Evolutionary conservation across 2,113 vertebrate genomes (phyloP), one percentile per base, ranked within the genome.

Genomic region (Carollia perspicillata): DNA sequence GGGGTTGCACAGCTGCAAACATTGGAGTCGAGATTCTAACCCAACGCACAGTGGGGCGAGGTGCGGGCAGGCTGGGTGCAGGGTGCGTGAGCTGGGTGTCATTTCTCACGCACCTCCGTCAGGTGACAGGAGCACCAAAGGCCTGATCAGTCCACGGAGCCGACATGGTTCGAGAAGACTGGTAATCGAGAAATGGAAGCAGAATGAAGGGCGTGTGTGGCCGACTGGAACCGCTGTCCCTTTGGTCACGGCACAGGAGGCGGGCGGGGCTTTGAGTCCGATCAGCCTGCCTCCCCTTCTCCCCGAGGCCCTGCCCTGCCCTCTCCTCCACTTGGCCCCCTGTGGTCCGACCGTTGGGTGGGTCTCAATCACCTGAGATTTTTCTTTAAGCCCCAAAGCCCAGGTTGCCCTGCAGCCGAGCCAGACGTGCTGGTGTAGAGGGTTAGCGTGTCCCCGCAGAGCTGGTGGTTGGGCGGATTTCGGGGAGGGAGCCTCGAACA

Each of bases 261-360:
- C 2, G 55, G 23, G 23, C 8, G 55, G 22, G 23, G 23, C 23
- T 28, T 26, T 4, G 23, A 26, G 1, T 10, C 55, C 4, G 55
- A 58, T 58, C 0, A 26, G 23, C 55, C 74, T 11, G 22, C 11
- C 1, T 3, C 16, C 11, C 9, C 0, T 33, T 60, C 40, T n/a
- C 3, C 18, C 2, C 2, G 6, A 14, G 44, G 4, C 4, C 28
- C 1, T 26, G 5, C 72, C 11, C 0, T 2, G 7, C 60, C 14
- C 0, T 2, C 30, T 6, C 33, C 14, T 95, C 26, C 33, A 0
- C 30, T 35, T 66, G 35, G 13, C 8, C 47, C 30, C 30, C 69
- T 69, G n/a, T 8, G 33, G 37, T 60, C 71, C 5, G 23, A 26
- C 20, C 14, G 0, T 30, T 22, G 1, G 1, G 33, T 8, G 85